Conservation (phyloP, 2,888 invertebrate genomes). For the Omphaloscelis lunosa region DNA sequence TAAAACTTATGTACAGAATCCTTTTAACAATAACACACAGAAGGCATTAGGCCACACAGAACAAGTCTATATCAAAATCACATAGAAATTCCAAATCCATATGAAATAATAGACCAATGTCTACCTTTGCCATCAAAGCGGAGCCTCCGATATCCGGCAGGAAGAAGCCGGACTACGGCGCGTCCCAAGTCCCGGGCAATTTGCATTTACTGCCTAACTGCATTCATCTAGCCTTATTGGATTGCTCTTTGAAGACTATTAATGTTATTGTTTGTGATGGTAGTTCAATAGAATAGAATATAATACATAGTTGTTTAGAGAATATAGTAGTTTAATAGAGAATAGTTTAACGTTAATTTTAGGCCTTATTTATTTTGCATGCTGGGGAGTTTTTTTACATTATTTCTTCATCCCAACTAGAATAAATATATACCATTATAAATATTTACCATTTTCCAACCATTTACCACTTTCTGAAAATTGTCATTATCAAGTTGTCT, state of each 20-base stretch:
- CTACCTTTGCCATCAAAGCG: constrained; percentile 25
- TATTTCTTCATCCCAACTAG: background rate
- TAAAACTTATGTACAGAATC: background rate
- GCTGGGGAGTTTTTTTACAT: background rate
- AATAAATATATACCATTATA: too few relatives aligned
- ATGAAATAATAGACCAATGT: constrained; percentile 26
- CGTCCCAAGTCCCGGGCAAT: constrained; percentile 43
- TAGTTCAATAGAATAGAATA: constrained; percentile 1
- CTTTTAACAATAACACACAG: background rate
- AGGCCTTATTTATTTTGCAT: background rate
- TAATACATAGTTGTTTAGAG: background rate
- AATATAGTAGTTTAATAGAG: background rate
- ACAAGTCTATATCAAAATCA: background rate
- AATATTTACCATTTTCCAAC: too few relatives aligned
- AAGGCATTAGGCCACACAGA: background rate
- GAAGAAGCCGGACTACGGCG: constrained; percentile 36
- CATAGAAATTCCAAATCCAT: constrained; percentile 8
- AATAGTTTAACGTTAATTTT: background rate
- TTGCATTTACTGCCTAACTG: constrained; percentile 57
- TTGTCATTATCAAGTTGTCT: too few relatives aligned
- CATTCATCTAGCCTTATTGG: constrained; percentile 39
- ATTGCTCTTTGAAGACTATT: constrained; percentile 19
- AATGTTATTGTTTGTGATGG: constrained; percentile 13
- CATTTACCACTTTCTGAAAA: too few relatives aligned
- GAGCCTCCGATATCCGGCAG: constrained; percentile 57